Conservation (phyloP, 2,113 vertebrate species). For the Solenodon paradoxus region DNA sequence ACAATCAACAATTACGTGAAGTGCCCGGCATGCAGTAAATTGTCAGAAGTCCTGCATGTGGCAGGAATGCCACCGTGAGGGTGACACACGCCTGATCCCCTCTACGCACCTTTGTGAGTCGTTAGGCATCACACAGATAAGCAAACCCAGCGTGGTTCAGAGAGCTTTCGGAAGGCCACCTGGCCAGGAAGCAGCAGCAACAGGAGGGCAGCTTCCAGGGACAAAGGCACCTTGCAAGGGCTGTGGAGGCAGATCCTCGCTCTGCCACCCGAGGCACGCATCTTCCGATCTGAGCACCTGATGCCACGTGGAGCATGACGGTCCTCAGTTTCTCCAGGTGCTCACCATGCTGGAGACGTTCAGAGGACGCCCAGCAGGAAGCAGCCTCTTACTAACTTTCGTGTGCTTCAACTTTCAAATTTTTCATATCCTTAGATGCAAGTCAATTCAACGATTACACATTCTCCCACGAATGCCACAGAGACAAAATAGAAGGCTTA, state of each 20-base stretch:
- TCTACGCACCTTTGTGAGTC: background rate
- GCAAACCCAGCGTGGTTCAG: background rate
- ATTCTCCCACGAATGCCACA: background rate
- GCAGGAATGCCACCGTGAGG: background rate
- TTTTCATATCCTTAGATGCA: background rate
- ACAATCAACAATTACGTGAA: background rate
- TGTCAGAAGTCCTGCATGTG: background rate
- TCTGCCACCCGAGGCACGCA: background rate
- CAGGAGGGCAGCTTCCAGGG: background rate
- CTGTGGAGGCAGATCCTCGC: background rate
- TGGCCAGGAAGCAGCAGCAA: background rate
- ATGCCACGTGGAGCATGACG: background rate
- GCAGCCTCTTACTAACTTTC: background rate
- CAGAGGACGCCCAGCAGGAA: background rate
- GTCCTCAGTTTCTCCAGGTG: too few species aligned
- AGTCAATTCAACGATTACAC: background rate
- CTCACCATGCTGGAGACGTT: background rate
- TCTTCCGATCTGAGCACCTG: background rate
- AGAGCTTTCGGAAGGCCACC: background rate
- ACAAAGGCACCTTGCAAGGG: background rate
- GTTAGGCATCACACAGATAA: background rate
- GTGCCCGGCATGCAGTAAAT: background rate
- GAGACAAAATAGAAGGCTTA: background rate
- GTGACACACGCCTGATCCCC: background rate
- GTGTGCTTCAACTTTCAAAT: background rate